Conservation (phyloP, 2,888 invertebrate species). For the Bellardia pandia region DNA sequence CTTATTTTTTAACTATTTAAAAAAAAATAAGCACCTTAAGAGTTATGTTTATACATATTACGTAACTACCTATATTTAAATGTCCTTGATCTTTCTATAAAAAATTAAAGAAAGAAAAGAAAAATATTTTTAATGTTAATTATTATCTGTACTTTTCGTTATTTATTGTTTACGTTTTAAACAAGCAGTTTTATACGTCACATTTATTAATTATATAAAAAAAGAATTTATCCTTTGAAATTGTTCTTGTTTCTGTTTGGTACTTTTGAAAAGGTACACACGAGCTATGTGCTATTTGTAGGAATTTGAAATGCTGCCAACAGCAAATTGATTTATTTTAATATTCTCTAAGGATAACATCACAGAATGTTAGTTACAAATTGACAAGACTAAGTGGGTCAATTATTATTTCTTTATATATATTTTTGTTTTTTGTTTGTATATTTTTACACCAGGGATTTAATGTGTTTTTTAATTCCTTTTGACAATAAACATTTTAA, state of each 20-base stretch:
- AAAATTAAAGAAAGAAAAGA: constrained; percentile 19
- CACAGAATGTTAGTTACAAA: constrained; percentile 22
- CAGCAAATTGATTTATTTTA: constrained; percentile 43
- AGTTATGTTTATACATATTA: constrained; percentile 43
- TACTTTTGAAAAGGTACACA: constrained; percentile 21
- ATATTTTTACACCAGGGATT: constrained; percentile 17
- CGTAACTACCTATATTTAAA: constrained; percentile 36
- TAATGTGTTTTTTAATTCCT: neutral
- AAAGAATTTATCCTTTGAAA: neutral
- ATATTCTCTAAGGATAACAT: constrained; percentile 22
- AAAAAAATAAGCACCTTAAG: neutral
- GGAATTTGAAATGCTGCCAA: constrained; percentile 64
- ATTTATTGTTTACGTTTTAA: constrained; percentile 58
- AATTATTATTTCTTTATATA: constrained; percentile 11
- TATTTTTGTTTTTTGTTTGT: neutral
- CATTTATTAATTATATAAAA: constrained; percentile 31
- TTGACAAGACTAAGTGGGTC: constrained; percentile 16
- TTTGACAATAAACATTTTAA: constrained; percentile 34
- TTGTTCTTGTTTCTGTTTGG: neutral
- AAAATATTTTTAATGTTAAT: constrained; percentile 56
- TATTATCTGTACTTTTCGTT: constrained; percentile 55
- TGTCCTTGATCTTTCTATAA: constrained; percentile 56
- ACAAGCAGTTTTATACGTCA: constrained; percentile 58
- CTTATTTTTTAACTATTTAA: neutral
- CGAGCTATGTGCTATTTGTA: neutral